Evolutionary conservation across 2,113 vertebrate species (phyloP).

Genomic region (Emydocephalus ijimae): DNA sequence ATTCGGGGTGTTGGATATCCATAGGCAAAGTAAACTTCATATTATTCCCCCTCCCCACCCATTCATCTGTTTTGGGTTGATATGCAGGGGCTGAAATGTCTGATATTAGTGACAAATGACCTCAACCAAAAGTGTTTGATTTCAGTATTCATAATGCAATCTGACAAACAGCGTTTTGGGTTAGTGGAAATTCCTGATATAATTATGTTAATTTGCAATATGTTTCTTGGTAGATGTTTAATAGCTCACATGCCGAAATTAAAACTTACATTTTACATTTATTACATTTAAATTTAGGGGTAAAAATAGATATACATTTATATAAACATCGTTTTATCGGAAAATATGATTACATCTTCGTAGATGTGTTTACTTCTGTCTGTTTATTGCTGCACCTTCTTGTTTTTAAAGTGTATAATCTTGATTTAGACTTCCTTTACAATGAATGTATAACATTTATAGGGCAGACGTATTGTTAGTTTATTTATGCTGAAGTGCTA

Average conservation of each 20-base stretch:
- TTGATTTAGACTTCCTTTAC: constrained; percentile 28
- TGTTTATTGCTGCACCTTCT: constrained; percentile 20
- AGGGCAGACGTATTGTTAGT: constrained; percentile 9
- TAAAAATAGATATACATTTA: constrained; percentile 34
- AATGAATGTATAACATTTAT: constrained; percentile 27
- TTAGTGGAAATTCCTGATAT: constrained; percentile 52
- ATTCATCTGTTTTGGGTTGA: constrained; percentile 23
- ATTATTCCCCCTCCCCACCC: not conserved
- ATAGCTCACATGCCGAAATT: constrained; percentile 41
- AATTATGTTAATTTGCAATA: constrained; percentile 65
- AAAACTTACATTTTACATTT: too few relatives aligned
- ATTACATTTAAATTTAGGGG: constrained; percentile 45
- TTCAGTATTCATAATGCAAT: constrained; percentile 61
- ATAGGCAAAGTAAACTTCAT: constrained; percentile 27
- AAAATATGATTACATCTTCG: constrained; percentile 28
- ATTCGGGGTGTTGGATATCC: not conserved
- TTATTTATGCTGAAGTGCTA: constrained; percentile 5
- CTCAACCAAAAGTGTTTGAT: constrained; percentile 50
- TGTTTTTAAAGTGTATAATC: not conserved
- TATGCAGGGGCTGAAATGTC: constrained; percentile 23
- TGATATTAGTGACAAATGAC: constrained; percentile 51
- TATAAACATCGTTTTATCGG: constrained; percentile 7
- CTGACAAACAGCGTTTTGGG: constrained; percentile 52
- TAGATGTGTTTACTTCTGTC: constrained; percentile 26
- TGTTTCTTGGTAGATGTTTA: constrained; percentile 46